Base-by-base conservation (phyloP, 2,888 invertebrate genomes). In the Acanthopleura granulata region DNA sequence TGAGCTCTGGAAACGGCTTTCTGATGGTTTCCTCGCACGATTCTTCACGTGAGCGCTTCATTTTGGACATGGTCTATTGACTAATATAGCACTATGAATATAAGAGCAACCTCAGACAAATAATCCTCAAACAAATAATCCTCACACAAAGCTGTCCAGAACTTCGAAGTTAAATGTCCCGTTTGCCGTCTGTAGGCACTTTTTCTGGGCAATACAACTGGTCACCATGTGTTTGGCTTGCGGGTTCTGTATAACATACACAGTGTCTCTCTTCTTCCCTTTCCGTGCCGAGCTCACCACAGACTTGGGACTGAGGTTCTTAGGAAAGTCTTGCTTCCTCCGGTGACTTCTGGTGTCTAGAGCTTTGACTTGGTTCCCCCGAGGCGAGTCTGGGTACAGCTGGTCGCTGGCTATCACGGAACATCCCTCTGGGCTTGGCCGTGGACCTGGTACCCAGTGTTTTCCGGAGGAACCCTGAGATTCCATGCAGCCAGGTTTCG, bases 201-300 rank as follows among this genome's bases (percentile, higher is more conserved):
- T 22, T 22, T 22, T 66, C 16, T 66, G 66, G 25, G 29, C 66
- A 16, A 66, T 27, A 14, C 66, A 66, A 25, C 29, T 66, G 1
- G 66, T 25, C 15, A 66, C 25, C 29, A 27, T 66, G 15, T 27
- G 22, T 27, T 6, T 22, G 16, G 22, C 29, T 25, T 22, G 27
- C 6, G 66, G 66, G 25, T 66, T 27, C 25, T 66, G 66, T 27
- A 66, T 66, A 27, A 27, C 29, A 14, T 66, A 66, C 18, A 66
- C 29, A 25, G 18, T 66, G 25, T 66, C 66, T 22, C 29, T 27
- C 25, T 27, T 27, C 29, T 66, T 66, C 22, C 27, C 22, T 6
- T 25, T 66, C 29, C 66, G 6, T 16, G 4, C 22, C 18, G 66
- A 66, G 6, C 29, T 22, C 22, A 22, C 57, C 4, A 57, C 22